phyloP scores from a whole-genome alignment of 2,113 vertebrate species.

The Pandion haliaetus region DNA sequence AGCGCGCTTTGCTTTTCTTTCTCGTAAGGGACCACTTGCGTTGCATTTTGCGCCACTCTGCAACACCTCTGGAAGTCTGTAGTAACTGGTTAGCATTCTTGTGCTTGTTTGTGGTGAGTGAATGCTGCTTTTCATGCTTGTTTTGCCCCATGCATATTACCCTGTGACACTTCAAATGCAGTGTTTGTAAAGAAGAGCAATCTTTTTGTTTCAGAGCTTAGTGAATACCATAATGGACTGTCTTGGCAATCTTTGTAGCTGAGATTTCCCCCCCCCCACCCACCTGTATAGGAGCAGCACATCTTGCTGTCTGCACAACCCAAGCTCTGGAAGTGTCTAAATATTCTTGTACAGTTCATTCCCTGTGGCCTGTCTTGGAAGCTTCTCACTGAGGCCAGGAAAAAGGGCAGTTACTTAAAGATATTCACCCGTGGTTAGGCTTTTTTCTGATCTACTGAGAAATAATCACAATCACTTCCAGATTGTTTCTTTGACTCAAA shows the following conservation, averaged over 20 bases:
- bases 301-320: background rate
- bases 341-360: background rate
- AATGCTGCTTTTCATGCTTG: background rate
- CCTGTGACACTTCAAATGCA: background rate
- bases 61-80: background rate
- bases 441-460: background rate
- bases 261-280: background rate
- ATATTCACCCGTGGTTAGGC: background rate
- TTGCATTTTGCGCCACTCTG: background rate
- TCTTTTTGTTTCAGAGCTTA: background rate
- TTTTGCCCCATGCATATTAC: background rate
- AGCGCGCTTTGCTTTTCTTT: background rate
- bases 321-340: background rate
- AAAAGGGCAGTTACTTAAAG: background rate
- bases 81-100: background rate
- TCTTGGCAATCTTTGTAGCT: background rate
- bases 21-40: background rate
- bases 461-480: slow-evolving; percentile 19
- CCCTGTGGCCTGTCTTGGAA: background rate
- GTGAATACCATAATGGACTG: background rate
- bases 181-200: background rate
- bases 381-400: background rate
- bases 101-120: background rate
- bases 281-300: background rate
- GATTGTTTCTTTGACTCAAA: background rate